Conservation (phyloP, 2,888 invertebrate genomes). For the Mesochorus sp. region DNA sequence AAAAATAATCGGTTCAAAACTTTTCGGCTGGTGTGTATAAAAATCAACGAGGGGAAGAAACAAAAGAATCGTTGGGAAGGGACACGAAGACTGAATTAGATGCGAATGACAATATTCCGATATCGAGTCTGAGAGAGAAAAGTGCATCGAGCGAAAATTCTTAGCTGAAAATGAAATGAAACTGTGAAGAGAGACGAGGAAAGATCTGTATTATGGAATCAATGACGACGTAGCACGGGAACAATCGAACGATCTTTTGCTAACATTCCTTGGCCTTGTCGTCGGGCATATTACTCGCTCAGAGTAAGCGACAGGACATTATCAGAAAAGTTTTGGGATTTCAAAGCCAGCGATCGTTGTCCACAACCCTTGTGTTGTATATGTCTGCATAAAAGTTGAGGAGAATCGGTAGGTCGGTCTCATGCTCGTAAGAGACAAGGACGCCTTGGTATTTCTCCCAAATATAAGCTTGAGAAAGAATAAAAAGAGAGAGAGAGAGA, state of each 20-base stretch:
- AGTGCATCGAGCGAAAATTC: constrained; percentile 25
- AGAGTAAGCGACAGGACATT: constrained; percentile 66
- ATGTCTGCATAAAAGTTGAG: not conserved
- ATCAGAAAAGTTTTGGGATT: constrained; percentile 76
- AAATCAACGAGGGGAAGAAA: constrained; percentile 7
- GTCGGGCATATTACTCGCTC: constrained; percentile 56
- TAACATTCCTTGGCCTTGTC: constrained; percentile 21
- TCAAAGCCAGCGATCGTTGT: constrained; percentile 66
- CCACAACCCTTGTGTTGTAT: constrained; percentile 41
- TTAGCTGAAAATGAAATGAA: constrained; percentile 39
- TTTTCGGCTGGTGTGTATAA: constrained; percentile 8
- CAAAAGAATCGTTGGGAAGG: not conserved
- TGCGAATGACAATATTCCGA: constrained; percentile 12
- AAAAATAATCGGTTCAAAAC: constrained; percentile 18
- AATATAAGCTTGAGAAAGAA: not conserved
- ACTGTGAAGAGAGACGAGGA: constrained; percentile 1
- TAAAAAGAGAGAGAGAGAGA: not conserved
- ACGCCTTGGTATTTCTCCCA: not conserved
- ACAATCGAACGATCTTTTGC: constrained; percentile 24
- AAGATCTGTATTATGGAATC: constrained; percentile 21
- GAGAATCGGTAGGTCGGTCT: constrained; percentile 4
- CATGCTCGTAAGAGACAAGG: not conserved
- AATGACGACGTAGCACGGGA: constrained; percentile 45
- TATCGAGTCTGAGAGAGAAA: not conserved
- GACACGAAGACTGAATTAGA: constrained; percentile 10